These are phyloP conservation scores for Lysiphlebus fabarum DNA, from an alignment of 1,140 invertebrate species.

Conservation along the genomic window DNA sequence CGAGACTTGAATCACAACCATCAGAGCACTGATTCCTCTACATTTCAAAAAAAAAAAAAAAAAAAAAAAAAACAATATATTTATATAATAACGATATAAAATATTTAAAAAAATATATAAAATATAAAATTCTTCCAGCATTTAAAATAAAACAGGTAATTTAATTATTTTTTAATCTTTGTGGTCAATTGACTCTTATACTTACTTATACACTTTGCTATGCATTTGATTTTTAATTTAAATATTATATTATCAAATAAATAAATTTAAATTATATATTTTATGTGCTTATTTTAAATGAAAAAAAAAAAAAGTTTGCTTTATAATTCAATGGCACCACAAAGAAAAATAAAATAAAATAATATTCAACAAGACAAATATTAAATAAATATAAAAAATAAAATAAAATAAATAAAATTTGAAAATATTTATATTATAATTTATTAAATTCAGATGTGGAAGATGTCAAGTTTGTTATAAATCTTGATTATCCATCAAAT, in stretches of 20 bases:
- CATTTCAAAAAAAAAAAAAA: constrained; percentile 47
- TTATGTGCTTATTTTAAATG: too few relatives aligned
- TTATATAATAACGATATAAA: too few relatives aligned
- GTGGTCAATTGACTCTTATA: constrained; percentile 43
- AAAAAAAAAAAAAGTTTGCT: constrained; percentile 33
- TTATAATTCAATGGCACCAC: constrained; percentile 48
- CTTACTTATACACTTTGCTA: neutral
- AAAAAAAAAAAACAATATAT: constrained; percentile 53
- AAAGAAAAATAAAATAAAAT: constrained; percentile 32
- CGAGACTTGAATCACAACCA: constrained; percentile 54
- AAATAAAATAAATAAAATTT: constrained; percentile 27
- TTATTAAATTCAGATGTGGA: constrained; percentile 72
- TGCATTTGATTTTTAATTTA: neutral
- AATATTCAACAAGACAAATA: too few relatives aligned
- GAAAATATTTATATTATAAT: constrained; percentile 26
- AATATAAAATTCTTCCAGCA: constrained; percentile 48
- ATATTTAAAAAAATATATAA: too few relatives aligned
- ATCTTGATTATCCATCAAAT: constrained; percentile 87
- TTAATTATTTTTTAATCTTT: constrained; percentile 51
- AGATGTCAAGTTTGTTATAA: constrained; percentile 90
- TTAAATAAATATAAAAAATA: too few relatives aligned
- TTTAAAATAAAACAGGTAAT: constrained; percentile 49
- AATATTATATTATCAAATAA: too few relatives aligned
- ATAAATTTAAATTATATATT: too few relatives aligned
- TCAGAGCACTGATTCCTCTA: constrained; percentile 57